These are phyloP conservation scores for Heliconius erato DNA, from an alignment of 2,888 invertebrate species.

Conservation along the genomic window DNA sequence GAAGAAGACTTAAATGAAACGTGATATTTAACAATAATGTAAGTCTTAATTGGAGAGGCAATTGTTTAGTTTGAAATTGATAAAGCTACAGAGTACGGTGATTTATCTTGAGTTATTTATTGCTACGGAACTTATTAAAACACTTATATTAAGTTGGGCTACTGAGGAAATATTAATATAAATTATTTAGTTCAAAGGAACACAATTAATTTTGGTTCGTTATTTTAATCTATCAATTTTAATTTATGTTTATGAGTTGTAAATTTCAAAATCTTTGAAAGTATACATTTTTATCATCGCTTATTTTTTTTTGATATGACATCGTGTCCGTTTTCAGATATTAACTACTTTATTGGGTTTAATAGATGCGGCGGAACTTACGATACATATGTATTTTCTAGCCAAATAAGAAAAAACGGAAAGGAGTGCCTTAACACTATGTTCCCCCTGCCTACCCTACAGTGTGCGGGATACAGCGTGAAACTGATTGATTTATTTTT, in stretches of 20 bases:
- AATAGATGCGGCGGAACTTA: background rate
- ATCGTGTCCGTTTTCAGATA: too few relatives aligned
- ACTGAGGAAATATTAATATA: constrained; percentile 10
- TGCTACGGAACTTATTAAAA: constrained; percentile 11
- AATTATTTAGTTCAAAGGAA: constrained; percentile 16
- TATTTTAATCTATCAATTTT: background rate
- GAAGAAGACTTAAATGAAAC: constrained; percentile 29
- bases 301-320: background rate
- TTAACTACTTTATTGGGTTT: background rate
- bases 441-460: too few relatives aligned
- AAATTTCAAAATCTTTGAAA: background rate
- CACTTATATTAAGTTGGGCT: constrained; percentile 24
- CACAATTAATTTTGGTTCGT: background rate
- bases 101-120: constrained; percentile 45
- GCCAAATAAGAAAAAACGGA: background rate
- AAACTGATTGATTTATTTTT: too few relatives aligned
- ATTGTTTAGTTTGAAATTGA: constrained; percentile 49
- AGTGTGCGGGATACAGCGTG: too few relatives aligned
- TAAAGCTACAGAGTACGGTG: constrained; percentile 43
- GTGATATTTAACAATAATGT: constrained; percentile 43
- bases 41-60: constrained; percentile 49
- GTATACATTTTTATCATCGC: background rate
- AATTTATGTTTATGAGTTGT: background rate
- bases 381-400: background rate
- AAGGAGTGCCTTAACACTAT: too few relatives aligned